Base-by-base conservation (phyloP, 2,113 vertebrate species). In the Cavia porcellus region DNA sequence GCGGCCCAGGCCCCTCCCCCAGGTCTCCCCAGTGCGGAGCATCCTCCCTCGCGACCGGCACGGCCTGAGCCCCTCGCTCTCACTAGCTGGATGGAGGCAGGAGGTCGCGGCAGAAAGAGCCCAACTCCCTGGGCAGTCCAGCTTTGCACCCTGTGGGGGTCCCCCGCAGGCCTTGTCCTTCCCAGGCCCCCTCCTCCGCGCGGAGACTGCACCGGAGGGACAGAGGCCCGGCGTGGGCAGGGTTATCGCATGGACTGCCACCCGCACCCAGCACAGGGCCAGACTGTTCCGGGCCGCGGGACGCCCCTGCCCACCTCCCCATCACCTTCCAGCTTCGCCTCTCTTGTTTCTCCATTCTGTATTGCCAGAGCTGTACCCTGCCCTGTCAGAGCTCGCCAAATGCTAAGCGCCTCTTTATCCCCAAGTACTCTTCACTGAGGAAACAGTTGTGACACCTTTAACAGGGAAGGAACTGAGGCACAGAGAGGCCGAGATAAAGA, bases 161-260 rank as follows among this genome's bases (percentile, higher is more conserved):
- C 85, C 64, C 94, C 83, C 38, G 12, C 50, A 38, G 96, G 97
- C 94, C 96, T 94, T 68, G 90, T 91, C 95, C 96, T 97, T 95
- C 59, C 88, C 90, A 52, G 96, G 92, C 22, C 47, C 88, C 61
- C 86, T 92, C 77, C 92, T 82, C 38, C 35, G 20, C 80, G 20
- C 52, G 5, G 81, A 82, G 95, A 66, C 95, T 66, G 80, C 92
- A 89, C 91, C 92, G 45, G 84, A 38, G 86, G 57, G 86, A 45
- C 59, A 89, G 77, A 83, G 62, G 57, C 22, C n/a, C 74, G 82
- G 95, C 94, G 64, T n/a, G 11, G 50, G 35, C 92, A 93, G 92
- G 94, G 94, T 96, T 95, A 96, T 93, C 45, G 61, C 94, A 13
- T 83, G 32, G 3, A 24, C 22, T 92, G 88, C n/a, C 83, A 90